Percentiles rank a stretch among this genome's conserved stretches.
Evolutionary conservation across 2,888 invertebrate species (phyloP).

Genomic region (Drosophila demipolita): DNA sequence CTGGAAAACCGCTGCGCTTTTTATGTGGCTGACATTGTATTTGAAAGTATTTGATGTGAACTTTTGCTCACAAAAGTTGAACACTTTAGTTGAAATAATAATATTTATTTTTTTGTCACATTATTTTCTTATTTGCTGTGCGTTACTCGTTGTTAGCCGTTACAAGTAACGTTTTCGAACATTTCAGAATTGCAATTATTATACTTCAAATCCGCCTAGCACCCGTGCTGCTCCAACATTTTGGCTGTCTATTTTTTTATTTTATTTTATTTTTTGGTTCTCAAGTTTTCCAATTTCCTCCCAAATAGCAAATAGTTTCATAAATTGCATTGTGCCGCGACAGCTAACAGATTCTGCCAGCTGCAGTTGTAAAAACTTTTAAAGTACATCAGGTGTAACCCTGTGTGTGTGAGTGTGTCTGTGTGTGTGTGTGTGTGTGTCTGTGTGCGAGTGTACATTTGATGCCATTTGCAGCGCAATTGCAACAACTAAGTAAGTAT

Average conservation of each 20-base stretch:
- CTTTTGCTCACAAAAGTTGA: conserved; percentile 3
- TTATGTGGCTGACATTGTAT: conserved; percentile 32
- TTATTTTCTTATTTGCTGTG: too few relatives aligned
- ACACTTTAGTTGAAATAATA: conserved; percentile 5
- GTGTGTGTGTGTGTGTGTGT: conserved; percentile 1
- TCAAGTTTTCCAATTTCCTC: conserved; percentile 65
- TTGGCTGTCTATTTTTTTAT: conserved; percentile 4
- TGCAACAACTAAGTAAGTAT: conserved; percentile 22
- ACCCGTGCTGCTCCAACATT: conserved; percentile 10
- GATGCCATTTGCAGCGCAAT: conserved; percentile 39
- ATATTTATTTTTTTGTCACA: conserved; percentile 13
- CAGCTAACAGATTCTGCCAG: conserved; percentile 31
- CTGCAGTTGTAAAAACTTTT: conserved; percentile 41
- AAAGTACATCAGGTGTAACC: conserved; percentile 44
- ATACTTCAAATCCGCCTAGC: conserved; percentile 3
- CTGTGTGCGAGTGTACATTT: conserved; percentile 15
- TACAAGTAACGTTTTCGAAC: conserved; percentile 43
- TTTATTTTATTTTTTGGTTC: conserved; percentile 4
- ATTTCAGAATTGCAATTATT: conserved; percentile 42
- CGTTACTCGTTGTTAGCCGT: conserved; percentile 6
- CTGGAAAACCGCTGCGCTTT: conserved; percentile 11
- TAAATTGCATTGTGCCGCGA: conserved; percentile 47
- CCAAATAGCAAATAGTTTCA: conserved; percentile 48
- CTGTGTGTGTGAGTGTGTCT: background rate
- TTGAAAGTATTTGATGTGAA: conserved; percentile 38